Evolutionary conservation across 2,797 vertebrate species (phyloP).

Genomic region (Enteromius anoplus): DNA sequence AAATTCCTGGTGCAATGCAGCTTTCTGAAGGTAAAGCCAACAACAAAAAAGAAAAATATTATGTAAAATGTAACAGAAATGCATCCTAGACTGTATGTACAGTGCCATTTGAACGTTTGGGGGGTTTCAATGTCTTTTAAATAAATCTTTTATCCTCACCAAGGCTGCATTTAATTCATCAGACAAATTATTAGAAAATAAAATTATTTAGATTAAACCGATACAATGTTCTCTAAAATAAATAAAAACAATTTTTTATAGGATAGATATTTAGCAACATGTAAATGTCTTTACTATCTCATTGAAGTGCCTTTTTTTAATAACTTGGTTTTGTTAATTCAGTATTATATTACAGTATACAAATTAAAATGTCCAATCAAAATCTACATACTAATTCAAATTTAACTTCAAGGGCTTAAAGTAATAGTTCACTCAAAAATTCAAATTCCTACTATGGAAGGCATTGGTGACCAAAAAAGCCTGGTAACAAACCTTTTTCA

Average conservation of each 20-base stretch:
- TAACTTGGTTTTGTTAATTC: background rate
- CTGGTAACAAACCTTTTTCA: no score
- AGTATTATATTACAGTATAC: no score
- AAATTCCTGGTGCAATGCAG: constrained; percentile 98
- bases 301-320: background rate
- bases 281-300: background rate
- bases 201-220: background rate
- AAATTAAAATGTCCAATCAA: background rate
- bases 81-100: background rate
- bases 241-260: no score
- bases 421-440: no score
- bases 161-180: no score
- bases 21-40: constrained; percentile 78
- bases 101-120: background rate
- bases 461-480: no score
- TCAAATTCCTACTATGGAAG: no score
- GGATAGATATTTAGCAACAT: background rate
- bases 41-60: background rate
- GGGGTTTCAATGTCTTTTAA: background rate
- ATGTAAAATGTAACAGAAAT: background rate
- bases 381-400: background rate
- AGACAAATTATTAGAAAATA: background rate
- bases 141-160: background rate
- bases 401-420: background rate
- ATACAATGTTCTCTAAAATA: no score